phyloP scores from a whole-genome alignment of 2,888 invertebrate genomes.

The Brachyopa scutellaris region DNA sequence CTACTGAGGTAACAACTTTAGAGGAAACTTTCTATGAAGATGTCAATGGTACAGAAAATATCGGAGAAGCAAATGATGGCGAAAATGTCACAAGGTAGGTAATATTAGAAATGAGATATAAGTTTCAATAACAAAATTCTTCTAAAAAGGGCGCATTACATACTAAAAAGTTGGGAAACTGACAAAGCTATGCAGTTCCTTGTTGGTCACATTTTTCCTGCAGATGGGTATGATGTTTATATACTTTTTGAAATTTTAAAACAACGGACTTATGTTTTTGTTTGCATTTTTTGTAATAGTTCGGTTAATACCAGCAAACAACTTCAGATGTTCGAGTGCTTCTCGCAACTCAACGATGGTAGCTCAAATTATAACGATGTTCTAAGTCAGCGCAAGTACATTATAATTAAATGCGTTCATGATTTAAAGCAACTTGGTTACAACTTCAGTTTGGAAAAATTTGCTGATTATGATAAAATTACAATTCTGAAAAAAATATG shows the following conservation, averaged over 20 bases:
- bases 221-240: constrained; percentile 78
- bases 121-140: too few species aligned
- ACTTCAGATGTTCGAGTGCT: constrained; percentile 81
- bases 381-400: constrained; percentile 79
- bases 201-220: constrained; percentile 78
- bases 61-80: constrained; percentile 73
- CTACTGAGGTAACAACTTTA: constrained; percentile 76
- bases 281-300: constrained; percentile 11
- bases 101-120: too few species aligned
- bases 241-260: neutral
- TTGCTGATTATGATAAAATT: constrained; percentile 80
- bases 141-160: constrained; percentile 78
- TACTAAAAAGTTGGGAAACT: constrained; percentile 80
- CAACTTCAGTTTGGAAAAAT: constrained; percentile 80
- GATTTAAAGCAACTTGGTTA: constrained; percentile 80
- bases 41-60: constrained; percentile 74
- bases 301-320: constrained; percentile 78
- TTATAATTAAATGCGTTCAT: constrained; percentile 80
- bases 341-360: constrained; percentile 80
- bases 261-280: neutral
- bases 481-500: constrained; percentile 80
- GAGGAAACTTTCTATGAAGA: constrained; percentile 81
- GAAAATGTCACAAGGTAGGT: constrained; percentile 78
- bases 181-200: constrained; percentile 79
- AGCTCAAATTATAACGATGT: constrained; percentile 77